Evolutionary conservation across 2,113 vertebrate species (phyloP), one percentile per base, ranked within the genome.

Genomic region (Grantiella picta): DNA sequence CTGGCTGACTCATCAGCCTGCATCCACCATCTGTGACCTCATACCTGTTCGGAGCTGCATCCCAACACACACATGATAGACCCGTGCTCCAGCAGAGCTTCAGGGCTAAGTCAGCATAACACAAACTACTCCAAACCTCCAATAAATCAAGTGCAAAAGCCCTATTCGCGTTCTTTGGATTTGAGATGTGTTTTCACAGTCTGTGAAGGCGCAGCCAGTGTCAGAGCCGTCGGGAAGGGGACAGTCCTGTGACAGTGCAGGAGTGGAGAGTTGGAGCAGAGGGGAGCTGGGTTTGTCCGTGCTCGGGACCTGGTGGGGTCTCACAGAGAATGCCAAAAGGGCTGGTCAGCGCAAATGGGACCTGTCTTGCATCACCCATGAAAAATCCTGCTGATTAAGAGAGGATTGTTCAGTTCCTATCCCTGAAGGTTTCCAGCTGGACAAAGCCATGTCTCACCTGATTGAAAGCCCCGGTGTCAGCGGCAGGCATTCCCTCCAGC

Each of bases 11-110:
- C 44, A 3, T 4, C 57, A 45, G 53, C 3, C 36, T 18, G 17
- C 2, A 5, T 2, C 29, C 50, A 2, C 6, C 25, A 1, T 1
- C 65, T 21, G 71, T 9, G 0, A 17, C 11, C 38, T 59, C 59
- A 3, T 7, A 27, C 53, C 60, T 11, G 38, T 3, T 49, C 5
- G 5, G 0, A 19, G 49, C 4, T 21, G 3, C 8, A 20, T 18
- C 36, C 42, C 44, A 22, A 5, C 36, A 36, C 14, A 5, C 16
- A 0, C 2, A 2, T 1, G 10, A 35, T 1, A 44, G 21, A 38
- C 12, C 29, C 8, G 0, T 1, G 49, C 77, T 42, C 20, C 36
- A n/a, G 54, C 73, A 57, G 19, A 53, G 31, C 49, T 52, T n/a
- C 59, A 10, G 22, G 20, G 35, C 12, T 50, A 5, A 11, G 3